phyloP scores from a whole-genome alignment of 2,888 invertebrate species.

The Folsomia candida region DNA sequence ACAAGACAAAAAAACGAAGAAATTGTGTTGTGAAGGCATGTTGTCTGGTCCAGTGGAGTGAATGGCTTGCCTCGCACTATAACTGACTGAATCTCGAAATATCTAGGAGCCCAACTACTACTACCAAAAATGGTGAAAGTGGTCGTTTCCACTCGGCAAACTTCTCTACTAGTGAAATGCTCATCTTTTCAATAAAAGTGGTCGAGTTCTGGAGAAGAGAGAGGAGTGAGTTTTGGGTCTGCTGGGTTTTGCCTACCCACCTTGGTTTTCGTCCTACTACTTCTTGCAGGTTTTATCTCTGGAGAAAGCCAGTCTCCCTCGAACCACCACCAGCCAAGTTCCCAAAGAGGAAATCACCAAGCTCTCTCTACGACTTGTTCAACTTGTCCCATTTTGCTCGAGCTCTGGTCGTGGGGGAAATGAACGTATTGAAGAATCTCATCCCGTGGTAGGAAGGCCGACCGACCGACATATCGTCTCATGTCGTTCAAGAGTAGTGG shows the following conservation, averaged over 20 bases:
- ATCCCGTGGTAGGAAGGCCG: no score
- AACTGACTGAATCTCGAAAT: no score
- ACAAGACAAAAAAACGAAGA: not conserved
- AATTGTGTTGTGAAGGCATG: no score
- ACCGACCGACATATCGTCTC: not conserved
- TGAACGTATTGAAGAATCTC: not conserved
- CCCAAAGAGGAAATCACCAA: not conserved
- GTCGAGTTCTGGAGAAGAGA: no score
- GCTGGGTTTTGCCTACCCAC: not conserved
- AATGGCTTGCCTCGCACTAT: no score
- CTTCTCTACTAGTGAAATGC: not conserved
- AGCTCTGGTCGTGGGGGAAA: no score
- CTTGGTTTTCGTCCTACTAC: no score
- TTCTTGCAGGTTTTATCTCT: not conserved
- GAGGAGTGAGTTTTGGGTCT: not conserved
- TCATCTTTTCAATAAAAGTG: not conserved
- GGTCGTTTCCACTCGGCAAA: not conserved
- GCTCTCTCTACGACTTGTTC: no score
- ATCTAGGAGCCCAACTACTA: no score
- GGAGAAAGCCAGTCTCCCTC: not conserved
- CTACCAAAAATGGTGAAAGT: not conserved
- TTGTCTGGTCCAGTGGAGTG: no score
- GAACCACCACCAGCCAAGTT: not conserved
- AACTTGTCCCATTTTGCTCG: no score
- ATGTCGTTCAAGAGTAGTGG: not conserved